Evolutionary conservation across 1,140 invertebrate genomes (phyloP).

Genomic region (Pararge aegeria): DNA sequence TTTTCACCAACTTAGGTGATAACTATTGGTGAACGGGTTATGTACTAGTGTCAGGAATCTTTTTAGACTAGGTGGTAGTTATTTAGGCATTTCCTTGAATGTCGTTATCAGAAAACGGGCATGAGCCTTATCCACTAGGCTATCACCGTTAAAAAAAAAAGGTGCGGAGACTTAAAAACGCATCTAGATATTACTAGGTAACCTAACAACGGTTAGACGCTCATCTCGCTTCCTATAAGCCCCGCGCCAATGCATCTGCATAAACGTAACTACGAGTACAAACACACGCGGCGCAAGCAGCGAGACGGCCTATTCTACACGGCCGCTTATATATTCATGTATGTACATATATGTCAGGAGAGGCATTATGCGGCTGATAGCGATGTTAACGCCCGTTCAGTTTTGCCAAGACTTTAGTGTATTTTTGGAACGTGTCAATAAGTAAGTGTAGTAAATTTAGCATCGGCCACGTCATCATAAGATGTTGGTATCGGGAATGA

Average conservation of each 20-base stretch:
- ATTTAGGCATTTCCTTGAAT: too few species aligned
- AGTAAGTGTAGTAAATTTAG: constrained; percentile 70
- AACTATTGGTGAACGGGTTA: too few species aligned
- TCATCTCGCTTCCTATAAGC: constrained; percentile 15
- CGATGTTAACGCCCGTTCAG: constrained; percentile 70
- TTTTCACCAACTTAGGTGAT: too few species aligned
- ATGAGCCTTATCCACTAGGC: too few species aligned
- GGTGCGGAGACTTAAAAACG: too few species aligned
- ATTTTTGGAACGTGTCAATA: constrained; percentile 78
- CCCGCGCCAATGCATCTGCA: constrained; percentile 23
- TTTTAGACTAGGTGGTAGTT: too few species aligned
- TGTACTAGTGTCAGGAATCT: too few species aligned
- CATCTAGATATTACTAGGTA: constrained; percentile 4
- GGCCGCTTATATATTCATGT: background rate
- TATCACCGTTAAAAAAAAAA: too few species aligned
- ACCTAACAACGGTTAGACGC: constrained; percentile 20
- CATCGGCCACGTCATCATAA: constrained; percentile 32
- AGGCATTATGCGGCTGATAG: constrained; percentile 63
- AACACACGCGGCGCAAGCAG: constrained; percentile 13
- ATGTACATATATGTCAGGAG: constrained; percentile 17
- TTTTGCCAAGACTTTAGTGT: constrained; percentile 69
- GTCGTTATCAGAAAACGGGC: too few species aligned
- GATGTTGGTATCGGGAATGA: constrained; percentile 28
- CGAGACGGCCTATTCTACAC: constrained; percentile 17
- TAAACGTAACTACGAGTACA: background rate